Conservation (phyloP, 2,797 vertebrate genomes). For the Channa striata region DNA sequence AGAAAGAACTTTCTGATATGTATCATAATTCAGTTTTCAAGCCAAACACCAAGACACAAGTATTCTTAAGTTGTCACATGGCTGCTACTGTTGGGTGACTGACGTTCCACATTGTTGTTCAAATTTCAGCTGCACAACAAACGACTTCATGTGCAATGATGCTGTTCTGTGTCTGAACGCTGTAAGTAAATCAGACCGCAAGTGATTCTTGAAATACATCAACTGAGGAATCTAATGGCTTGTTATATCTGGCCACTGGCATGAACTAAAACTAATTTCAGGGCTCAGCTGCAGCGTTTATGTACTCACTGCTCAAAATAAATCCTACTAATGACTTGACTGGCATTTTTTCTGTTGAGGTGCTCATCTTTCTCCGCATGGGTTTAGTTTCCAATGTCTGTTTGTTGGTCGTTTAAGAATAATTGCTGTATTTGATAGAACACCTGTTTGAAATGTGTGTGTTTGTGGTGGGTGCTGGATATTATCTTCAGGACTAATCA, state of each 20-base stretch:
- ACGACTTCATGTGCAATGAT: slow-evolving; percentile 4
- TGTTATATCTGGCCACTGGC: not conserved
- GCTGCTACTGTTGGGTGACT: slow-evolving; percentile 37
- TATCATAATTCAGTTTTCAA: no score
- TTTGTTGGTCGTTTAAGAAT: slow-evolving; percentile 33
- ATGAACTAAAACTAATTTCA: not conserved
- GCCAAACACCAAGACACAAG: no score
- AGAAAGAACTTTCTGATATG: slow-evolving; percentile 1
- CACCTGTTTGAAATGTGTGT: no score
- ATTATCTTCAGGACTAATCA: slow-evolving; percentile 38
- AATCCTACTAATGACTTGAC: not conserved
- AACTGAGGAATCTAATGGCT: slow-evolving; percentile 1
- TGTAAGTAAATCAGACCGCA: slow-evolving; percentile 12
- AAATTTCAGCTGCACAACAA: not conserved
- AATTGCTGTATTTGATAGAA: no score
- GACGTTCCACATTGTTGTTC: slow-evolving; percentile 35
- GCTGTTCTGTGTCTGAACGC: slow-evolving; percentile 2
- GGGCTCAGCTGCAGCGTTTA: not conserved
- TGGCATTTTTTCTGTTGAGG: not conserved
- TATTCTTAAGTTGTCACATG: slow-evolving; percentile 21
- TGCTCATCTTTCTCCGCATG: slow-evolving; percentile 3
- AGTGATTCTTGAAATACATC: slow-evolving; percentile 1
- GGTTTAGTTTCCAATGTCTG: slow-evolving; percentile 29
- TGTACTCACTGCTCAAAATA: not conserved
- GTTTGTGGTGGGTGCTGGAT: slow-evolving; percentile 10